A percentile compares a stretch with the other conserved stretches of the same genome.
Evolutionary conservation across 2,888 invertebrate species (phyloP).

Genomic region (Biston stratarius): DNA sequence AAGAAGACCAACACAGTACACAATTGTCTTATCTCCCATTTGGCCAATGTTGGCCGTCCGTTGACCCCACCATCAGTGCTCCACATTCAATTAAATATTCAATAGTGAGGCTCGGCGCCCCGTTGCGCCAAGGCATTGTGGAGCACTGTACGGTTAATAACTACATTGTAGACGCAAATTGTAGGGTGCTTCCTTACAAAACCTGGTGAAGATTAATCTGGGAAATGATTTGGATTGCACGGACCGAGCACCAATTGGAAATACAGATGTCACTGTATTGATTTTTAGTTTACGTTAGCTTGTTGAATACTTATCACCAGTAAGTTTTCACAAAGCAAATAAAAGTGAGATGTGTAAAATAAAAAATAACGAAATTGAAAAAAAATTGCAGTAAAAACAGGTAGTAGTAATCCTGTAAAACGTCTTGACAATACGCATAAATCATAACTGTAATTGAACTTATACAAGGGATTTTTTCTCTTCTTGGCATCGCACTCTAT

Average conservation of each 20-base stretch:
- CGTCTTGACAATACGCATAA: too few relatives aligned
- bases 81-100: slow-evolving; percentile 80
- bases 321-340: too few relatives aligned
- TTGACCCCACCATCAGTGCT: slow-evolving; percentile 60
- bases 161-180: slow-evolving; percentile 58
- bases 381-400: too few relatives aligned
- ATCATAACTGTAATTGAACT: too few relatives aligned
- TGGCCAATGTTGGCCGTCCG: slow-evolving; percentile 52
- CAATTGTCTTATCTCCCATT: slow-evolving; percentile 43
- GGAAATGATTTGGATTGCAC: not conserved
- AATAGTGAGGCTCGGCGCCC: slow-evolving; percentile 63
- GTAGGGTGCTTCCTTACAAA: slow-evolving; percentile 43
- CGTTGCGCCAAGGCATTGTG: slow-evolving; percentile 60
- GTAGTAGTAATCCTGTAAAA: too few relatives aligned
- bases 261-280: not conserved
- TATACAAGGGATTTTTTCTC: too few relatives aligned
- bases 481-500: too few relatives aligned
- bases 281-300: too few relatives aligned
- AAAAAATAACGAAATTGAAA: too few relatives aligned
- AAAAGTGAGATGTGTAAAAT: too few relatives aligned
- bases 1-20: slow-evolving; percentile 16
- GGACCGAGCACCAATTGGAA: not conserved
- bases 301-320: too few relatives aligned
- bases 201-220: slow-evolving; percentile 15
- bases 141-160: slow-evolving; percentile 61